Percentiles rank a stretch among this genome's conserved stretches.
Conservation (phyloP, 2,888 invertebrate genomes). For the Apotomis turbidana region DNA sequence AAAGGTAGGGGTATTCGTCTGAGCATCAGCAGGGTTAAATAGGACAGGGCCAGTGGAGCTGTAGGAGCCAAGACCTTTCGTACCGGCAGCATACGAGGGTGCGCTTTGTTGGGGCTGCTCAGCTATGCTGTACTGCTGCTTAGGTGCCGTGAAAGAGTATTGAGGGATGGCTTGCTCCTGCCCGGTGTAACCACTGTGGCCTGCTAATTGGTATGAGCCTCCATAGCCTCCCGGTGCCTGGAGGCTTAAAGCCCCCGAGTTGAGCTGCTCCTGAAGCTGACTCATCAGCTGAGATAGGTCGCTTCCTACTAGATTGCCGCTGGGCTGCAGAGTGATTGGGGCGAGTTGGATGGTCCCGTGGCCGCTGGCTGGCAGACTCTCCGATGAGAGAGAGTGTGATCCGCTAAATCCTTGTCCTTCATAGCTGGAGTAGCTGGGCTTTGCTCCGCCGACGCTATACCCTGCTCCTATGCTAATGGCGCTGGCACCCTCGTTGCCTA, state of each 20-base stretch:
- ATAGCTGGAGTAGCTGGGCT: slow-evolving; percentile 62
- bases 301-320: slow-evolving; percentile 57
- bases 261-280: slow-evolving; percentile 69
- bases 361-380: slow-evolving; percentile 62
- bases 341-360: slow-evolving; percentile 68
- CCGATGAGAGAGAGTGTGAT: slow-evolving; percentile 60
- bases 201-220: slow-evolving; percentile 61
- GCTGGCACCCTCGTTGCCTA: slow-evolving; percentile 70
- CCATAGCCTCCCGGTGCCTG: slow-evolving; percentile 64
- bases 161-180: slow-evolving; percentile 67
- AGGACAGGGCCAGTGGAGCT: slow-evolving; percentile 74
- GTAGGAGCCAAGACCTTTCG: slow-evolving; percentile 76
- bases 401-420: slow-evolving; percentile 61
- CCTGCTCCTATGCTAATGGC: slow-evolving; percentile 77
- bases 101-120: slow-evolving; percentile 59
- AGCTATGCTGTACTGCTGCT: slow-evolving; percentile 65
- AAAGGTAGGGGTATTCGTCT: slow-evolving; percentile 53
- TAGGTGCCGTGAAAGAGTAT: slow-evolving; percentile 61
- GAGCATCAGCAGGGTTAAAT: slow-evolving; percentile 67
- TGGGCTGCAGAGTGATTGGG: slow-evolving; percentile 69
- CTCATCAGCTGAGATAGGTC: slow-evolving; percentile 76
- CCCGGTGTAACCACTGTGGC: slow-evolving; percentile 57
- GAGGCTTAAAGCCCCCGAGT: slow-evolving; percentile 66
- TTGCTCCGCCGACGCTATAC: slow-evolving; percentile 76
- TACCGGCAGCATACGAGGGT: slow-evolving; percentile 71